A percentile compares a stretch with the other conserved stretches of the same genome.
Conservation (phyloP, 2,888 invertebrate species). For the Litoditis marina region DNA sequence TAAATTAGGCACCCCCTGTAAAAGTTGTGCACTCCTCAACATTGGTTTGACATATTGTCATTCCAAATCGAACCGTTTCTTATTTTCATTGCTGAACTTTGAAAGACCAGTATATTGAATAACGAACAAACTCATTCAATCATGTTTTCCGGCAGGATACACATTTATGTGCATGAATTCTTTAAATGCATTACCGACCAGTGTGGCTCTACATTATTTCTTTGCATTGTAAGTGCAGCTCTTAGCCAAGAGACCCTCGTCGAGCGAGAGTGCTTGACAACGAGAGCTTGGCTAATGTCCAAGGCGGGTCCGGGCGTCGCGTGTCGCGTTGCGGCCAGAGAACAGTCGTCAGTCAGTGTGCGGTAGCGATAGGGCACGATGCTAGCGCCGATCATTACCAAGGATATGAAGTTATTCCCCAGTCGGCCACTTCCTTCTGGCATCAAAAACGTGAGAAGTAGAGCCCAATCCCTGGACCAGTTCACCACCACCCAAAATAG, state of each 20-base stretch:
- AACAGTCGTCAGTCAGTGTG: constrained; percentile 14
- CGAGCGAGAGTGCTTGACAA: constrained; percentile 7
- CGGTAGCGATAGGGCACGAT: constrained; percentile 26
- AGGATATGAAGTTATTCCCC: constrained; percentile 53
- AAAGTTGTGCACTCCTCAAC: too few relatives aligned
- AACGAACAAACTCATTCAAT: too few relatives aligned
- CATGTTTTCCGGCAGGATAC: too few relatives aligned
- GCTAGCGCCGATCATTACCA: constrained; percentile 54
- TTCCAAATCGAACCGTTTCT: too few relatives aligned
- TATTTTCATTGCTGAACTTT: too few relatives aligned
- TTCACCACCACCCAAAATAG: constrained; percentile 34
- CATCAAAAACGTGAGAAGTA: constrained; percentile 51
- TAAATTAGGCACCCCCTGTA: too few relatives aligned
- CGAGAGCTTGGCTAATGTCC: constrained; percentile 10
- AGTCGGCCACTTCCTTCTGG: constrained; percentile 34
- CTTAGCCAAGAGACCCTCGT: background rate
- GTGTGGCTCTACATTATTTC: too few relatives aligned
- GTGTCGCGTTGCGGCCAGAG: constrained; percentile 14
- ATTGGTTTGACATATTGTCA: too few relatives aligned
- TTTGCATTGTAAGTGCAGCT: too few relatives aligned
- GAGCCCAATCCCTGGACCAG: constrained; percentile 52
- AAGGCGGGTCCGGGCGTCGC: constrained; percentile 15
- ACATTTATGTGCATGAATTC: too few relatives aligned
- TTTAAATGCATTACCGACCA: too few relatives aligned
- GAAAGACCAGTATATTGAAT: too few relatives aligned